Percentiles rank a stretch among this genome's conserved stretches.
These are phyloP conservation scores for Adoxophyes honmai DNA, from an alignment of 1,140 invertebrate species.

Conservation along the genomic window DNA sequence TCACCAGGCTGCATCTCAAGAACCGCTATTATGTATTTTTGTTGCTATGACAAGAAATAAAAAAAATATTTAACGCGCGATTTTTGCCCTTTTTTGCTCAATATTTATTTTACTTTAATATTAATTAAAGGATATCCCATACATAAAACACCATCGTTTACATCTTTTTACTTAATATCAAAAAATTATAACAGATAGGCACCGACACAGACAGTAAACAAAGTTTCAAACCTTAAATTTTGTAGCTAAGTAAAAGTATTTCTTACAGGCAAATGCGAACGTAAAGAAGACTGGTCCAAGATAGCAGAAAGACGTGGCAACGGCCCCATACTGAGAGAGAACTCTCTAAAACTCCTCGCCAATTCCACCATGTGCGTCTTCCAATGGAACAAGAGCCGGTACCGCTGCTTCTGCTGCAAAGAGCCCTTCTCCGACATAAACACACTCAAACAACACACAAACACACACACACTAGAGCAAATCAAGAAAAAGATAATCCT, in stretches of 20 bases:
- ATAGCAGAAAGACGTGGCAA: constrained; percentile 36
- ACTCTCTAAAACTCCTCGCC: constrained; percentile 49
- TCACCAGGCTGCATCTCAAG: too few species aligned
- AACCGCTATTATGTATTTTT: too few species aligned
- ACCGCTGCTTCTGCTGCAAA: constrained; percentile 57
- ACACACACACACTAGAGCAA: constrained; percentile 36
- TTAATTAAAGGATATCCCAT: too few species aligned
- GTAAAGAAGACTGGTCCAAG: constrained; percentile 14
- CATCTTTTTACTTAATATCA: too few species aligned
- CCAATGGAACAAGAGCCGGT: constrained; percentile 61
- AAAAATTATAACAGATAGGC: too few species aligned
- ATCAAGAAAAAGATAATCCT: constrained; percentile 55
- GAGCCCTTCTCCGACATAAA: constrained; percentile 48
- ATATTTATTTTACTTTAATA: too few species aligned
- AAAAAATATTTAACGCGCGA: too few species aligned
- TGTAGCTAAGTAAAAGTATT: neutral
- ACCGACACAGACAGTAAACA: too few species aligned
- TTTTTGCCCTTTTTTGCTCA: too few species aligned
- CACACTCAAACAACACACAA: constrained; percentile 37
- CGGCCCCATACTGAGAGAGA: constrained; percentile 45
- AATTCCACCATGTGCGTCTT: constrained; percentile 60
- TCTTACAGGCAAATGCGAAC: neutral
- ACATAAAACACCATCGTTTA: too few species aligned
- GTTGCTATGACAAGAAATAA: too few species aligned
- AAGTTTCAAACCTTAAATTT: too few species aligned